phyloP scores from a whole-genome alignment of 2,888 invertebrate genomes.

The Choreutis nemorana region DNA sequence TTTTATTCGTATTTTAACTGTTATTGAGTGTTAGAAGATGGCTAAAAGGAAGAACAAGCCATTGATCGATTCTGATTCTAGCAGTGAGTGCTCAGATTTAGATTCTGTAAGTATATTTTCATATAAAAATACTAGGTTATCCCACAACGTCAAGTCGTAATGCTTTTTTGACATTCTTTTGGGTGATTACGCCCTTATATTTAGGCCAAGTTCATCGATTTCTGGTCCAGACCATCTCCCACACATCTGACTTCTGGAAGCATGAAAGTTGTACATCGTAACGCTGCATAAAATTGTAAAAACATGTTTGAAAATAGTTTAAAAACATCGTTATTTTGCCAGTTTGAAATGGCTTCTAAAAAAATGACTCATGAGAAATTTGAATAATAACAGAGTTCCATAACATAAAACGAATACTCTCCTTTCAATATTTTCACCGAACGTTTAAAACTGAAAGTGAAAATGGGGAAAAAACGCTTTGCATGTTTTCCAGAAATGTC shows the following conservation, averaged over 20 bases:
- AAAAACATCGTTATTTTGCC: slow-evolving; percentile 15
- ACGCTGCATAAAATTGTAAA: no score
- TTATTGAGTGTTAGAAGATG: slow-evolving; percentile 57
- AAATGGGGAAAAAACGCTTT: no score
- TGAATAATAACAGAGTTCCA: no score
- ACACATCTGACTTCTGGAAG: not conserved
- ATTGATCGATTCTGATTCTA: slow-evolving; percentile 83
- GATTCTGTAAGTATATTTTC: slow-evolving; percentile 75
- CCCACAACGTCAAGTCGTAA: slow-evolving; percentile 14
- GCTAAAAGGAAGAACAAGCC: slow-evolving; percentile 86
- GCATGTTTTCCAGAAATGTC: no score
- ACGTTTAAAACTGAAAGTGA: no score
- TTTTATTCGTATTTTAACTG: slow-evolving; percentile 16
- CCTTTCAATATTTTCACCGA: no score
- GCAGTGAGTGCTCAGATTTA: slow-evolving; percentile 82
- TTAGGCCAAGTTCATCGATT: slow-evolving; percentile 45
- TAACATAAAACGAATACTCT: no score
- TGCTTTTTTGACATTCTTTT: slow-evolving; percentile 40
- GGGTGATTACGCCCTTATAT: slow-evolving; percentile 40
- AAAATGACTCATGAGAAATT: slow-evolving; percentile 15
- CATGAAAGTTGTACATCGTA: no score
- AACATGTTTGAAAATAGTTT: slow-evolving; percentile 7
- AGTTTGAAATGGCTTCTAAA: slow-evolving; percentile 16
- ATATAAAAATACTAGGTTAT: slow-evolving; percentile 30
- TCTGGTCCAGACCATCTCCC: not conserved